phyloP scores from a whole-genome alignment of 2,888 invertebrate species.

The Dryomyza anilis region DNA sequence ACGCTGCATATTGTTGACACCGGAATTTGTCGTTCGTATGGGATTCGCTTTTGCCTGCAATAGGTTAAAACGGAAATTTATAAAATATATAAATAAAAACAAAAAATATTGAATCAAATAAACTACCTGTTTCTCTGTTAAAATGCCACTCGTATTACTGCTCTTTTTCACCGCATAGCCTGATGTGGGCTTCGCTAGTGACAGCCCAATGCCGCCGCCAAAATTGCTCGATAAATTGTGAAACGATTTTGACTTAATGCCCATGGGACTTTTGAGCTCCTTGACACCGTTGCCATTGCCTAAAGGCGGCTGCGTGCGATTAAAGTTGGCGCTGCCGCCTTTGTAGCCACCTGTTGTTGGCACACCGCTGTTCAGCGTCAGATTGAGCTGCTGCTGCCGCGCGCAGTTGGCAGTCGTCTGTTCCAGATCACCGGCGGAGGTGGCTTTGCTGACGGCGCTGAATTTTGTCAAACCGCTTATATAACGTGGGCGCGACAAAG shows the following conservation, averaged over 20 bases:
- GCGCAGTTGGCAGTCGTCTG: conserved; percentile 28
- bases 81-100: background rate
- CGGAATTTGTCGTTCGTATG: conserved; percentile 34
- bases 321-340: conserved; percentile 28
- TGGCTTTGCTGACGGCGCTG: conserved; percentile 51
- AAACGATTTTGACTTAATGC: conserved; percentile 60
- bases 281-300: conserved; percentile 1
- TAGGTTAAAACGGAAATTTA: background rate
- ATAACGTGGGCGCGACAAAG: conserved; percentile 57
- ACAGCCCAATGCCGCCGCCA: conserved; percentile 20
- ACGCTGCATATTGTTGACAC: no score
- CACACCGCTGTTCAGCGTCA: background rate
- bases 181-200: conserved; percentile 16
- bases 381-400: conserved; percentile 14
- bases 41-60: conserved; percentile 31
- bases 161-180: conserved; percentile 31
- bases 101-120: background rate
- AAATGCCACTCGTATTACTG: conserved; percentile 7
- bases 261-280: conserved; percentile 59
- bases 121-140: conserved; percentile 40
- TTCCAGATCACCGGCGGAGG: conserved; percentile 53
- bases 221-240: conserved; percentile 51
- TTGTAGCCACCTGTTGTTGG: conserved; percentile 1
- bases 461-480: conserved; percentile 55
- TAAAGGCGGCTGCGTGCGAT: conserved; percentile 31